phyloP scores from a whole-genome alignment of 2,888 invertebrate genomes.

The Doris montereyensis region DNA sequence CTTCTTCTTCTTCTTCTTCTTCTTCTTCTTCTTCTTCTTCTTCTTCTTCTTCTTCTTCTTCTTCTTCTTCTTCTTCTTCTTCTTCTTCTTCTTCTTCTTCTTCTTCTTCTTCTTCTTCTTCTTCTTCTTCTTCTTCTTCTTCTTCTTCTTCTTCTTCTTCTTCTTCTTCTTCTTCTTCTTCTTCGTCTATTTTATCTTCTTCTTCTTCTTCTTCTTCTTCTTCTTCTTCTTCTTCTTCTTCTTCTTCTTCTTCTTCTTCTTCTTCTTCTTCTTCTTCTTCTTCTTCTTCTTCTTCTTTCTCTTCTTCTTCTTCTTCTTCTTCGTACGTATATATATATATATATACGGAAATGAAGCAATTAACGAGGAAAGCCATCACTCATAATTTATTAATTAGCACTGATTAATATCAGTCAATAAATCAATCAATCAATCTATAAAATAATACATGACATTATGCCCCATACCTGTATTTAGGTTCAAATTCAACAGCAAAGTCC shows the following conservation, averaged over 20 bases:
- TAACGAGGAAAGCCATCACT: too few species aligned
- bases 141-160: constrained; percentile 23
- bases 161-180: constrained; percentile 31
- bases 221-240: not conserved
- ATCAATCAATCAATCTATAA: too few species aligned
- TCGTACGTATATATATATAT: too few species aligned
- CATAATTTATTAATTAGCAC: too few species aligned
- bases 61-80: constrained; percentile 28
- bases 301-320: not conserved
- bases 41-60: constrained; percentile 24
- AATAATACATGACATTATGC: too few species aligned
- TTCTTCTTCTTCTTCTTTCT: not conserved
- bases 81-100: constrained; percentile 14
- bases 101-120: constrained; percentile 5
- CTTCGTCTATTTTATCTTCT: constrained; percentile 13
- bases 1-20: not conserved
- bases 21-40: not conserved
- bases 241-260: not conserved
- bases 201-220: constrained; percentile 14
- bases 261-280: not conserved
- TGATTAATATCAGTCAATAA: too few species aligned
- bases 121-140: constrained; percentile 3
- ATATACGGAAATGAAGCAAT: too few species aligned
- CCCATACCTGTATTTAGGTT: too few species aligned
- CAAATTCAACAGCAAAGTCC: too few species aligned